Conservation (phyloP, 2,797 vertebrate genomes). For the Coilia nasus region DNA sequence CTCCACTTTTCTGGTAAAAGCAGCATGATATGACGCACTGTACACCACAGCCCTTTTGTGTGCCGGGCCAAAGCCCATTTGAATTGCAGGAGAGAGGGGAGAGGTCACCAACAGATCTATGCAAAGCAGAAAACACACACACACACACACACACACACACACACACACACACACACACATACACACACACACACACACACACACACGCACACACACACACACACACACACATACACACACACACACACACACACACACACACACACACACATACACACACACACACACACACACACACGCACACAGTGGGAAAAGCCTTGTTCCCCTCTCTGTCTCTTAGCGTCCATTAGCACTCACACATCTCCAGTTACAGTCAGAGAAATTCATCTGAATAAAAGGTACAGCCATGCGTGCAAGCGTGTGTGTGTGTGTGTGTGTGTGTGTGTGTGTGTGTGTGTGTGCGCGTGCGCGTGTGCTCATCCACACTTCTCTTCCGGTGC, state of each 20-base stretch:
- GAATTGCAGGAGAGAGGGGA: background rate
- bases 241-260: background rate
- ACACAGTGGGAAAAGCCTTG: constrained; percentile 17
- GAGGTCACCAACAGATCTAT: constrained; percentile 25
- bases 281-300: background rate
- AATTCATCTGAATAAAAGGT: constrained; percentile 11
- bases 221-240: too few relatives aligned
- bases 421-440: background rate
- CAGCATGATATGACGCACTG: background rate
- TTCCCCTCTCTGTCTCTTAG: background rate
- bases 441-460: constrained; percentile 12
- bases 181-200: too few relatives aligned
- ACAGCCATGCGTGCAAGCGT: background rate
- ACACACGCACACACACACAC: too few relatives aligned
- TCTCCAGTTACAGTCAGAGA: constrained; percentile 20
- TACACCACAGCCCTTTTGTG: background rate
- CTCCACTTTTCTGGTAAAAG: background rate
- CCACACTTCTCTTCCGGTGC: background rate
- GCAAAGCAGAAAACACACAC: constrained; percentile 3
- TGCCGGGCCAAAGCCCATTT: background rate
- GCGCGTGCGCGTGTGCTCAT: background rate
- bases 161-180: too few relatives aligned
- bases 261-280: background rate
- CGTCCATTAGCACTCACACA: constrained; percentile 28
- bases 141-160: too few relatives aligned